These are phyloP conservation scores for Rhipidura dahli DNA, from an alignment of 2,113 vertebrate species.

Conservation along the genomic window DNA sequence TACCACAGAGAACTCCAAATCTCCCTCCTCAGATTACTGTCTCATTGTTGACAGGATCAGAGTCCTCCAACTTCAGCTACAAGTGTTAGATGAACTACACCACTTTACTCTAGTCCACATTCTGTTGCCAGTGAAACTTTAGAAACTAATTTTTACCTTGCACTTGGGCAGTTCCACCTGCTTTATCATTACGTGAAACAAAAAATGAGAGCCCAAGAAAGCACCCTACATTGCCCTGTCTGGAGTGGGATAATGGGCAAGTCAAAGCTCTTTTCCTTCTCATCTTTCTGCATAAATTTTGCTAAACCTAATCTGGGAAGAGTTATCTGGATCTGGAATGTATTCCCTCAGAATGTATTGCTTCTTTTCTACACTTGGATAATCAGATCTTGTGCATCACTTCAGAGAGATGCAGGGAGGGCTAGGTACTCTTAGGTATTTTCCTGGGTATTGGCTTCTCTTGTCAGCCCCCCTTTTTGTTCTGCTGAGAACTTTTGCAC, in stretches of 20 bases:
- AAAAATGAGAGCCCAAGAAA: neutral
- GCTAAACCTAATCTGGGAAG: neutral
- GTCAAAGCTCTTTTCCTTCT: neutral
- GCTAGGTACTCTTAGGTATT: neutral
- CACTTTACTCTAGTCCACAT: neutral
- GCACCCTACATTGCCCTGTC: neutral
- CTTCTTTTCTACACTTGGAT: neutral
- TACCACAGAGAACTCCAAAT: constrained; percentile 34
- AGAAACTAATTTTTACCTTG: neutral
- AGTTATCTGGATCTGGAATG: neutral
- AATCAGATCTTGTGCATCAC: neutral
- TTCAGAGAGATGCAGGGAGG: neutral
- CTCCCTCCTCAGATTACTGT: neutral
- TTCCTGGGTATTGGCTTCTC: neutral
- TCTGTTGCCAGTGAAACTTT: neutral
- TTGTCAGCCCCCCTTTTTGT: neutral
- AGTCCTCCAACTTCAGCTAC: neutral
- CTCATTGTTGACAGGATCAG: neutral
- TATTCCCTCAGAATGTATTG: neutral
- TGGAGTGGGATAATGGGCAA: neutral
- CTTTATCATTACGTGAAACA: neutral
- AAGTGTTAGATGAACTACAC: neutral
- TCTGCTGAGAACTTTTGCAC: neutral
- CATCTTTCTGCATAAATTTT: neutral
- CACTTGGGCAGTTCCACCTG: neutral